Evolutionary conservation across 2,888 invertebrate genomes (phyloP).

Genomic region (Philereme vetulata): DNA sequence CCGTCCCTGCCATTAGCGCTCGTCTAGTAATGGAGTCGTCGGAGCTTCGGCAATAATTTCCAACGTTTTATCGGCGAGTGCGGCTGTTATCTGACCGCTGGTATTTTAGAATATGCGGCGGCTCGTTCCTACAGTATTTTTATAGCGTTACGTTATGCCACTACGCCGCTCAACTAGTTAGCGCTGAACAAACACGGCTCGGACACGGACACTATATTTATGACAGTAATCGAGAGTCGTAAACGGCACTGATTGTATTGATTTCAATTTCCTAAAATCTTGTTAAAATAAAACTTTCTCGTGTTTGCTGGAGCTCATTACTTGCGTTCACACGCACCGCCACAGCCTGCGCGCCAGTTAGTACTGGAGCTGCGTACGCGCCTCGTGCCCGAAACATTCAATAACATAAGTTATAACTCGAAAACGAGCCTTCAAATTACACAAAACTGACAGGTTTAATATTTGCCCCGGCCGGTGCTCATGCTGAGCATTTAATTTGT

Average conservation of each 20-base stretch:
- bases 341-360: slow-evolving; percentile 41
- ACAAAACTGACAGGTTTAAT: slow-evolving; percentile 82
- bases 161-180: slow-evolving; percentile 34
- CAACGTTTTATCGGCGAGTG: slow-evolving; percentile 54
- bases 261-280: slow-evolving; percentile 59
- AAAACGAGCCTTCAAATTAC: slow-evolving; percentile 78
- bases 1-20: slow-evolving; percentile 56
- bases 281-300: slow-evolving; percentile 53
- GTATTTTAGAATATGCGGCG: slow-evolving; percentile 55
- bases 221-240: slow-evolving; percentile 50
- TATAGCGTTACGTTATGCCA: slow-evolving; percentile 41
- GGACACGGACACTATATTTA: slow-evolving; percentile 54
- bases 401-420: slow-evolving; percentile 79
- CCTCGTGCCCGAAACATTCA: slow-evolving; percentile 70
- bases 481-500: slow-evolving; percentile 83
- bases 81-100: slow-evolving; percentile 51
- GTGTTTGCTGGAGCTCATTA: slow-evolving; percentile 63
- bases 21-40: slow-evolving; percentile 63
- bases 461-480: slow-evolving; percentile 73
- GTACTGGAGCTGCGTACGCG: slow-evolving; percentile 46
- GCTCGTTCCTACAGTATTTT: slow-evolving; percentile 55
- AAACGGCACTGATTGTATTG: slow-evolving; percentile 61
- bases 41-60: slow-evolving; percentile 50
- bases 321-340: slow-evolving; percentile 56
- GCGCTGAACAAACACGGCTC: slow-evolving; percentile 55